Evolutionary conservation across 2,113 vertebrate species (phyloP), one percentile per base, ranked within the genome.

Genomic region (Myiopsitta monachus): DNA sequence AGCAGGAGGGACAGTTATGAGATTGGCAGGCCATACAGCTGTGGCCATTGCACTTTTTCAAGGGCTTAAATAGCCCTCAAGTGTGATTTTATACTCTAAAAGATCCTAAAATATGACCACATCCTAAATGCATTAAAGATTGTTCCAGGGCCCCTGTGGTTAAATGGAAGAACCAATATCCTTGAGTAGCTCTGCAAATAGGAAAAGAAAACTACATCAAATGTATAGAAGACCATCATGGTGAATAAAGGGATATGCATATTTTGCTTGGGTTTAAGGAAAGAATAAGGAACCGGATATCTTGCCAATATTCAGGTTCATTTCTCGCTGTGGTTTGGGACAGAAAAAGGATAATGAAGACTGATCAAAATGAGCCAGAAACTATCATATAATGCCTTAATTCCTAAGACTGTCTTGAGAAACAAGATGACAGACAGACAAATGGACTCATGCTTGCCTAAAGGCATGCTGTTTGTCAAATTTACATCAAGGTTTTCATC

Each of bases 81-180:
- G 94, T 95, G 81, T 93, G 89, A 95, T 94, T 95, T 97, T 96
- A 90, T 91, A 41, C 64, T 89, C 75, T 79, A 75, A 96, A 97
- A 39, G 84, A 64, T 96, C 84, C 92, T 96, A 97, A 95, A 97
- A 97, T 94, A 95, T 87, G 70, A 96, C 90, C 96, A 97, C 93
- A 95, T 97, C 94, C 91, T 97, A 96, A 95, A 94, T 68, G 68
- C 84, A 97, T 97, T 98, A 96, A 95, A 85, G 94, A 87, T 88
- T 94, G 75, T 96, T 95, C 89, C 89, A 96, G 85, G 59, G 59
- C 68, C 83, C 70, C 78, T 70, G 72, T 39, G 64, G 75, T 94
- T 96, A 91, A 96, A 95, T 94, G 85, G 90, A 94, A 97, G 96
- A 96, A 94, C 88, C 95, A 97, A 83, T 96, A 96, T 91, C 83